Conservation (phyloP, 1,140 invertebrate species). For the Manduca sexta region DNA sequence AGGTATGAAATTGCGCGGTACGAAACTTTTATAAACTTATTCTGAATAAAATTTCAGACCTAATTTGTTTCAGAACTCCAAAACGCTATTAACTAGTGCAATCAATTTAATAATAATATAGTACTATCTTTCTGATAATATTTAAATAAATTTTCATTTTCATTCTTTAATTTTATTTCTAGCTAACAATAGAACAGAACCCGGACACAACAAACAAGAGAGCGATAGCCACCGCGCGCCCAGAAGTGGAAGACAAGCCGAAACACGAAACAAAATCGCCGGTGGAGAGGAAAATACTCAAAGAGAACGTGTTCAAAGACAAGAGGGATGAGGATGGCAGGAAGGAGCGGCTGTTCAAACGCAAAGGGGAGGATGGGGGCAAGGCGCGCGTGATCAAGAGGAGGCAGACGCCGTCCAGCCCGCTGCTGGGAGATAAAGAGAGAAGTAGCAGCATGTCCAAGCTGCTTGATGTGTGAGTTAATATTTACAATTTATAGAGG, state of each 20-base stretch:
- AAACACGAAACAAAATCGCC: slow-evolving; percentile 26
- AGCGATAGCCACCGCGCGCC: not conserved
- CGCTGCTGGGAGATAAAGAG: slow-evolving; percentile 79
- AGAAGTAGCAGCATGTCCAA: slow-evolving; percentile 89
- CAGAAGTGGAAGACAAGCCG: slow-evolving; percentile 8
- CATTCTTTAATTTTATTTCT: slow-evolving; percentile 16
- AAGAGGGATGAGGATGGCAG: slow-evolving; percentile 49
- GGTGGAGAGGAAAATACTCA: slow-evolving; percentile 25
- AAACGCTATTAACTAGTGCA: too few relatives aligned
- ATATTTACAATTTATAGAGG: not conserved
- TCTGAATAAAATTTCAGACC: too few relatives aligned
- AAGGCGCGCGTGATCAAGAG: slow-evolving; percentile 65
- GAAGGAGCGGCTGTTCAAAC: slow-evolving; percentile 80
- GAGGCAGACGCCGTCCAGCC: slow-evolving; percentile 51
- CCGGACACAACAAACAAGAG: not conserved
- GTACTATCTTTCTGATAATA: too few relatives aligned
- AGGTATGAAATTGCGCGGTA: too few relatives aligned
- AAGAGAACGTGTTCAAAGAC: slow-evolving; percentile 19
- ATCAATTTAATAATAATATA: too few relatives aligned
- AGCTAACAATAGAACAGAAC: slow-evolving; percentile 90
- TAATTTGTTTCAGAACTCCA: too few relatives aligned
- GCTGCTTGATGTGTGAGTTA: slow-evolving; percentile 80
- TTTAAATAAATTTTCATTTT: not conserved
- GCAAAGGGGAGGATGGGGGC: slow-evolving; percentile 77
- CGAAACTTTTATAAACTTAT: too few relatives aligned